Conservation (phyloP, 2,797 vertebrate species). For the Peromyscus nudipes region DNA sequence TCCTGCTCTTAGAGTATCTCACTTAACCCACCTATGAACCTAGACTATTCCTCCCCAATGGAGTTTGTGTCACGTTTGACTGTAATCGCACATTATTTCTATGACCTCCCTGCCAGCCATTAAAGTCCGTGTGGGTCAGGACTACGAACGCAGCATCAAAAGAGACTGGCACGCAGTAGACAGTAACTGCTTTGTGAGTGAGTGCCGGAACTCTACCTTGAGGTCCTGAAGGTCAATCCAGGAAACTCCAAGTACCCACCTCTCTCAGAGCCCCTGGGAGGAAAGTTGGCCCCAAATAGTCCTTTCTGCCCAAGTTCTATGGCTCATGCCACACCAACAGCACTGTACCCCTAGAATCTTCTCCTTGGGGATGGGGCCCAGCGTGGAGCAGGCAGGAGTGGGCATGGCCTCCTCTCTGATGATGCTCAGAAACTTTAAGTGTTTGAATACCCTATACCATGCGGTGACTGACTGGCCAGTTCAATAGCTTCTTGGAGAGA, state of each 20-base stretch:
- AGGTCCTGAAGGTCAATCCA: neutral
- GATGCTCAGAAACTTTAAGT: neutral
- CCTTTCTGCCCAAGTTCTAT: neutral
- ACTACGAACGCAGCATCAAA: neutral
- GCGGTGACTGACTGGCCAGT: neutral
- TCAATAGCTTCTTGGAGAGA: neutral
- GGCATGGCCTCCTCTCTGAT: rapidly evolving
- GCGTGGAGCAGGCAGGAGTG: neutral
- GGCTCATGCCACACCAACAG: neutral
- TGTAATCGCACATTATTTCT: neutral
- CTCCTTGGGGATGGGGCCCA: too few relatives aligned
- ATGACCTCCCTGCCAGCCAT: neutral
- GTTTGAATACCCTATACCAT: rapidly evolving
- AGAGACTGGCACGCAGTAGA: neutral
- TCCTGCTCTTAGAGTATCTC: neutral
- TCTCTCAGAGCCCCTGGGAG: neutral
- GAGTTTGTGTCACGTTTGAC: neutral
- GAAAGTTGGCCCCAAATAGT: neutral
- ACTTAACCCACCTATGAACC: neutral
- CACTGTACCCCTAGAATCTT: neutral
- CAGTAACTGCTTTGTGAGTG: neutral
- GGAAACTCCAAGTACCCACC: neutral
- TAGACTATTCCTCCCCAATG: rapidly evolving
- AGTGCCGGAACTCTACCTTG: neutral
- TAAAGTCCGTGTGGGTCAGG: neutral